phyloP scores from a whole-genome alignment of 2,113 vertebrate genomes.

The Eolophus roseicapilla region DNA sequence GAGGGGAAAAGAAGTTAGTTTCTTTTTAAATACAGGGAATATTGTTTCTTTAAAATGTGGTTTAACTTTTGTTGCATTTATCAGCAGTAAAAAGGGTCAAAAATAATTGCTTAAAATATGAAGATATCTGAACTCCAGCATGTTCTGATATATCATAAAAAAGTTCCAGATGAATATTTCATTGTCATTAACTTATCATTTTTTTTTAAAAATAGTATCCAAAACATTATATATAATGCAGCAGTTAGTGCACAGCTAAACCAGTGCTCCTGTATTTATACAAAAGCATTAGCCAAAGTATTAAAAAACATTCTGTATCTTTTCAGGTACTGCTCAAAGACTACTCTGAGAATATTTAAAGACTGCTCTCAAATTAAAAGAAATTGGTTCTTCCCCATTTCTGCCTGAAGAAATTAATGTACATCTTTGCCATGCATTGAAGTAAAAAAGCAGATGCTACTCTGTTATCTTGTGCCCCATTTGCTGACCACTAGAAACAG shows the following conservation, averaged over 20 bases:
- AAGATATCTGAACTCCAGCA: background rate
- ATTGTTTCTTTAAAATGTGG: background rate
- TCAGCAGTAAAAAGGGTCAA: background rate
- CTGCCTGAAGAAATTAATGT: background rate
- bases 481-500: background rate
- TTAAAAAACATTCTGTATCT: background rate
- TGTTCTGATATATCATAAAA: background rate
- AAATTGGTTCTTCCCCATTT: background rate
- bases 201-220: background rate
- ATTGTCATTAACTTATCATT: background rate
- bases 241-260: background rate
- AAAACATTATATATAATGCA: background rate
- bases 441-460: background rate
- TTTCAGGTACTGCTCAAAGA: background rate
- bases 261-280: background rate
- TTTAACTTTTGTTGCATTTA: background rate
- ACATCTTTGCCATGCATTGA: background rate
- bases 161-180: background rate
- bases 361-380: background rate
- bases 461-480: slow-evolving; percentile 11
- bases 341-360: background rate
- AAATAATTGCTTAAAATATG: background rate
- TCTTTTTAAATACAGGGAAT: background rate
- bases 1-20: background rate
- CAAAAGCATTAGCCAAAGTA: background rate